Percentiles rank a stretch among this genome's conserved stretches.
Conservation (phyloP, 2,113 vertebrate genomes). For the Todiramphus chloris region DNA sequence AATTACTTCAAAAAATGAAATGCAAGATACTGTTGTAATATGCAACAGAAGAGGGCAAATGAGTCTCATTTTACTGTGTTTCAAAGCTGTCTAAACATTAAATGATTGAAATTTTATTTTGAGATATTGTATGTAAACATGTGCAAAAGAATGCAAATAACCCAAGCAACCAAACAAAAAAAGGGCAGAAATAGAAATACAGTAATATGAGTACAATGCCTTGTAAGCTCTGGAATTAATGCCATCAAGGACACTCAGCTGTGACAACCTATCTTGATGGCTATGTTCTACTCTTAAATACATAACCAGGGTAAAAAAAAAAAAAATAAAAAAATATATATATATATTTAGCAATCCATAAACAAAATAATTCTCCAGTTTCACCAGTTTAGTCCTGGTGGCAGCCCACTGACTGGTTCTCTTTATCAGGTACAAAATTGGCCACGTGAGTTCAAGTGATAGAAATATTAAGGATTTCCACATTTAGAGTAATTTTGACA, state of each 20-base stretch:
- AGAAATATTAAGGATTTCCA: background rate
- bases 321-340: too few species aligned
- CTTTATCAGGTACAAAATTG: background rate
- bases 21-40: background rate
- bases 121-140: background rate
- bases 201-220: background rate
- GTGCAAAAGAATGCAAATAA: background rate
- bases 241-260: background rate
- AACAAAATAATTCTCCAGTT: too few species aligned
- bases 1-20: background rate
- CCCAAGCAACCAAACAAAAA: background rate
- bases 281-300: background rate
- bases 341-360: too few species aligned
- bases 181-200: background rate
- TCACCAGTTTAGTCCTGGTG: background rate
- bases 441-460: background rate
- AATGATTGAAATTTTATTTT: background rate
- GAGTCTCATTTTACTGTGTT: background rate
- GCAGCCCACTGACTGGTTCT: background rate
- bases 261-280: background rate
- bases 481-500: background rate
- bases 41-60: background rate
- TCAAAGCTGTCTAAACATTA: background rate
- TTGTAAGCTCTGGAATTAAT: background rate
- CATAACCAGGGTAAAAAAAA: background rate